Percentiles rank a stretch among this genome's conserved stretches.
Conservation (phyloP, 2,888 invertebrate species). For the Caenorhabditis japonica region DNA sequence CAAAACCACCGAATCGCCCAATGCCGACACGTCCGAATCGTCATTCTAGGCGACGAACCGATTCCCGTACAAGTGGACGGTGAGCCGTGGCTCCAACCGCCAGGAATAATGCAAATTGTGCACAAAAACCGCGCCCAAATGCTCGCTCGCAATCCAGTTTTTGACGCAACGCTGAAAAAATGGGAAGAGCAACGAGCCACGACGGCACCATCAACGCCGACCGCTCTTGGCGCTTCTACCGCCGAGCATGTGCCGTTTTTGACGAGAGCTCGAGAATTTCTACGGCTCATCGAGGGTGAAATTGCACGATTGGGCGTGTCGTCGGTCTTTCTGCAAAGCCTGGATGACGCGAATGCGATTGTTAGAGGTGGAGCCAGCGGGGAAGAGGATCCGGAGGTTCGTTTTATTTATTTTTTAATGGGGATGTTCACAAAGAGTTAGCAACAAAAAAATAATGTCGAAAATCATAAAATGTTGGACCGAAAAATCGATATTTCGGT, state of each 20-base stretch:
- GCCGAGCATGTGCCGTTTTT: constrained; percentile 46
- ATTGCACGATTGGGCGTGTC: constrained; percentile 64
- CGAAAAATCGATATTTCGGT: too few species aligned
- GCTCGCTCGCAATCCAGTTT: constrained; percentile 89
- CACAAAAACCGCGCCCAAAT: constrained; percentile 98
- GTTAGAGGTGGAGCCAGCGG: constrained; percentile 47
- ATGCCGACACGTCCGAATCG: constrained; percentile 94
- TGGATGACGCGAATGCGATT: constrained; percentile 61
- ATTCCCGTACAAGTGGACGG: constrained; percentile 97
- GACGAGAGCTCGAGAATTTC: constrained; percentile 60
- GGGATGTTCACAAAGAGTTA: too few species aligned
- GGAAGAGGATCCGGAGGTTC: constrained; percentile 46
- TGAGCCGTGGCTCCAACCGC: constrained; percentile 97
- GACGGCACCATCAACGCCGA: constrained; percentile 60
- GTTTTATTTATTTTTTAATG: too few species aligned
- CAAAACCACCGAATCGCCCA: constrained; percentile 85
- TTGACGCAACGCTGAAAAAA: constrained; percentile 89
- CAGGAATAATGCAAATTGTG: constrained; percentile 93
- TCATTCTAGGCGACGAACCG: constrained; percentile 88
- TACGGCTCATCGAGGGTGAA: constrained; percentile 64
- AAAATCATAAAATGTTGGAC: too few species aligned
- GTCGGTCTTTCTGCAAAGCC: constrained; percentile 57
- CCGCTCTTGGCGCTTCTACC: constrained; percentile 36
- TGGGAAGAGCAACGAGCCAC: constrained; percentile 87
- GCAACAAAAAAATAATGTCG: too few species aligned